phyloP scores from a whole-genome alignment of 2,797 vertebrate species.

The Distichodus sexfasciatus region DNA sequence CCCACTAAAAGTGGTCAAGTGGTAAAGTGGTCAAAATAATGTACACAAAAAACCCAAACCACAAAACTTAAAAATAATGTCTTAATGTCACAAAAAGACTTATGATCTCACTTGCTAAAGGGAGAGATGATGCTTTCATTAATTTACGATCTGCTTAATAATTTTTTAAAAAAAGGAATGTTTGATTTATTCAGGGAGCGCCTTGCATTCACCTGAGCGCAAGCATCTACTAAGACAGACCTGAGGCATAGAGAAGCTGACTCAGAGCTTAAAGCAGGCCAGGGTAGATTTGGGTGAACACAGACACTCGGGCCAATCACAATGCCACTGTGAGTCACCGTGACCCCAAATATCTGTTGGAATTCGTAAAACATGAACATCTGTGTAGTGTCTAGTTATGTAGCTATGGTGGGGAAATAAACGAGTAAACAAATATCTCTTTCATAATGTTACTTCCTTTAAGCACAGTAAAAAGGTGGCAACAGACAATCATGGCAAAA shows the following conservation, averaged over 20 bases:
- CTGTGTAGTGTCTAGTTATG: too few species aligned
- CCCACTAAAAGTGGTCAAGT: background rate
- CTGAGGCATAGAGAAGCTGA: constrained; percentile 4
- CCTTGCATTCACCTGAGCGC: background rate
- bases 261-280: constrained; percentile 38
- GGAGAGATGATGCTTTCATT: background rate
- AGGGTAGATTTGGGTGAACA: constrained; percentile 25
- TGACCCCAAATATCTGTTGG: background rate
- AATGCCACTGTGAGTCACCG: constrained; percentile 27
- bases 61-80: too few species aligned
- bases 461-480: constrained; percentile 10
- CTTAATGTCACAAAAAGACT: background rate
- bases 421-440: too few species aligned
- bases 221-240: background rate
- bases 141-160: background rate
- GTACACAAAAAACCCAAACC: background rate
- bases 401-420: too few species aligned
- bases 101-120: background rate
- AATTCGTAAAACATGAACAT: constrained; percentile 1
- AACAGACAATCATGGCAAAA: background rate
- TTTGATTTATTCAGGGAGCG: background rate
- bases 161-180: background rate
- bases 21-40: background rate
- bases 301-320: constrained; percentile 40
- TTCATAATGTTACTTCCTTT: background rate